Evolutionary conservation across 2,888 invertebrate genomes (phyloP).

Genomic region (Agonum fuliginosum): DNA sequence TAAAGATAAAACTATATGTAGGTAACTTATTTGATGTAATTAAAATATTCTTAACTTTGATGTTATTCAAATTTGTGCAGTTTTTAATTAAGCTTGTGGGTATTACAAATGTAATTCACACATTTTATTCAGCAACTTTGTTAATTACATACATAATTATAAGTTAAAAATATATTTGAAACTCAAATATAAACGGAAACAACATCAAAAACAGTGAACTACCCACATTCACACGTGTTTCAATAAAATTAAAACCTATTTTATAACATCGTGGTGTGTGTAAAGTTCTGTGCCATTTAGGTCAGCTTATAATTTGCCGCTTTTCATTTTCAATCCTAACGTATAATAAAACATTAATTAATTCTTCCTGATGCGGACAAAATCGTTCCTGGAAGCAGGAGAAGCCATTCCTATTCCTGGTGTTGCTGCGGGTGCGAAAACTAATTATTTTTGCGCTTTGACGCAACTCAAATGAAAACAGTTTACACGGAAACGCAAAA

Average conservation of each 20-base stretch:
- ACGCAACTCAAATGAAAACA: constrained; percentile 30
- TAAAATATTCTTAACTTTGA: background rate
- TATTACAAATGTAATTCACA: constrained; percentile 6
- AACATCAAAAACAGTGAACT: constrained; percentile 17
- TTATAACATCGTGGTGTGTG: constrained; percentile 1
- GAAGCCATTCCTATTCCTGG: background rate
- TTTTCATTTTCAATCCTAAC: constrained; percentile 27
- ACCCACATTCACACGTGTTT: constrained; percentile 22
- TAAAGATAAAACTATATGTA: too few species aligned
- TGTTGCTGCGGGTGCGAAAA: constrained; percentile 31
- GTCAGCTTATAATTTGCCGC: constrained; percentile 26
- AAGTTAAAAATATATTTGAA: constrained; percentile 1
- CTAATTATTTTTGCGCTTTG: constrained; percentile 58
- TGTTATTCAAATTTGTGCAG: too few species aligned
- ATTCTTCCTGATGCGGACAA: constrained; percentile 10
- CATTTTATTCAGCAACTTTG: background rate
- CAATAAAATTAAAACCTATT: constrained; percentile 25
- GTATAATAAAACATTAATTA: constrained; percentile 39
- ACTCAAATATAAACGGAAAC: constrained; percentile 5
- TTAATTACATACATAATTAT: background rate
- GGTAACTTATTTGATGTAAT: background rate
- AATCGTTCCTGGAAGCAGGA: constrained; percentile 9
- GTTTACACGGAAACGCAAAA: constrained; percentile 8
- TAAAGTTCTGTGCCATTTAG: background rate
- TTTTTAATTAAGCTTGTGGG: background rate